Conservation (phyloP, 2,113 vertebrate genomes). For the Echinops telfairi region DNA sequence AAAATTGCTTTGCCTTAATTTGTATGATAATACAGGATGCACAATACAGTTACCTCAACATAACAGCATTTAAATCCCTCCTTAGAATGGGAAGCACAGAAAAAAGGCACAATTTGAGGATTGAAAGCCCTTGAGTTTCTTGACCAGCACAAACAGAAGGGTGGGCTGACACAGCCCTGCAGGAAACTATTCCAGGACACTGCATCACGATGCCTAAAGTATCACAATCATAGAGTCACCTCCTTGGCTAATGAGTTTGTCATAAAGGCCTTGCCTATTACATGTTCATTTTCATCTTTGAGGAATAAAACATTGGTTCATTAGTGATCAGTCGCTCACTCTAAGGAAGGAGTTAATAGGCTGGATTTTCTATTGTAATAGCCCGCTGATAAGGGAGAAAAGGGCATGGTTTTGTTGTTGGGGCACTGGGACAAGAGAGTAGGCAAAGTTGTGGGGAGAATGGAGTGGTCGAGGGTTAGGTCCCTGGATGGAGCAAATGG, state of each 20-base stretch:
- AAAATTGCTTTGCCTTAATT: slow-evolving; percentile 21
- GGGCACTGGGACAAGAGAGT: neutral
- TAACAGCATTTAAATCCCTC: slow-evolving; percentile 32
- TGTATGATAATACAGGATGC: neutral
- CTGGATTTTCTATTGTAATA: slow-evolving; percentile 16
- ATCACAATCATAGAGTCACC: neutral
- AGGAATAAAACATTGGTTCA: neutral
- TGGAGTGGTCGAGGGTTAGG: neutral
- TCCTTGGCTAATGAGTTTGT: neutral
- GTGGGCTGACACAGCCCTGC: neutral
- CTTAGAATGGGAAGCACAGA: too few species aligned
- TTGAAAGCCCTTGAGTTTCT: neutral
- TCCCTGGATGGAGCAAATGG: neutral
- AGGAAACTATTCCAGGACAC: neutral
- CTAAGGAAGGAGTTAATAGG: neutral
- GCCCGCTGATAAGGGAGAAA: slow-evolving; percentile 16
- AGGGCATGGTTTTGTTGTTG: slow-evolving; percentile 3
- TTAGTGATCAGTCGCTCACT: neutral
- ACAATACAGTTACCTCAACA: neutral
- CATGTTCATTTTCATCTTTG: slow-evolving; percentile 13
- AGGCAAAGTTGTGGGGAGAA: neutral
- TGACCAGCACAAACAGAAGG: neutral
- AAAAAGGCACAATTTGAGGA: neutral
- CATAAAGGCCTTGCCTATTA: neutral
- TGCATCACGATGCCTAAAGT: neutral